Percentiles rank a stretch among this genome's conserved stretches.
These are phyloP conservation scores for Carettochelys insculpta DNA, from an alignment of 2,113 vertebrate genomes.

Conservation along the genomic window DNA sequence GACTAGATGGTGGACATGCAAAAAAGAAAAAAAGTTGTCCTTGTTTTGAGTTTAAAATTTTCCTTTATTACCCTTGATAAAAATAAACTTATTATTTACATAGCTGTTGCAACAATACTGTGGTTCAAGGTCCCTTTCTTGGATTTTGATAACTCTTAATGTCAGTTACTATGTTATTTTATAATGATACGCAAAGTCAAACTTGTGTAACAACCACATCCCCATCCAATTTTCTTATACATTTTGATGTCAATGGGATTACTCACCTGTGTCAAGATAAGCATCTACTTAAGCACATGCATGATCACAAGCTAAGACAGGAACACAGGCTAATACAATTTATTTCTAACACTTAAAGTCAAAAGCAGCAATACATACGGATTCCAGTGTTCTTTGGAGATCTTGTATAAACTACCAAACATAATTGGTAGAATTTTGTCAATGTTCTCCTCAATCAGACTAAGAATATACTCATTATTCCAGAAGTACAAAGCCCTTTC, in stretches of 20 bases:
- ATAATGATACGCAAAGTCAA: fast-evolving
- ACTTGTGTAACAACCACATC: neutral
- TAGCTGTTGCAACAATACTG: neutral
- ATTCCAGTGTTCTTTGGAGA: slow-evolving; percentile 99
- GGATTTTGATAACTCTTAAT: neutral
- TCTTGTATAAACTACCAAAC: slow-evolving; percentile 97
- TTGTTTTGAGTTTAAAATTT: neutral
- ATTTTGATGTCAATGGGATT: neutral
- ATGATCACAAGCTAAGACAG: neutral
- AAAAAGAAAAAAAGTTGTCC: too few relatives aligned
- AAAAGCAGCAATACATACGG: slow-evolving; percentile 81
- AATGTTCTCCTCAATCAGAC: slow-evolving; percentile 98
- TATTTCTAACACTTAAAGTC: neutral
- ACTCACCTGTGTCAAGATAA: neutral
- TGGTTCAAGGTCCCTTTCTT: neutral
- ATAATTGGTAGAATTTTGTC: slow-evolving; percentile 96
- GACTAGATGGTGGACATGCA: neutral
- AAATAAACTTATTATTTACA: neutral
- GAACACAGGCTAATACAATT: neutral
- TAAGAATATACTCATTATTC: slow-evolving; percentile 99
- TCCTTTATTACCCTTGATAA: neutral
- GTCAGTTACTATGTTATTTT: neutral
- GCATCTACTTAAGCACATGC: neutral
- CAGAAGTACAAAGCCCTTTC: slow-evolving; percentile 97
- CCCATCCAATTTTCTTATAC: neutral